phyloP scores from a whole-genome alignment of 2,888 invertebrate genomes.

The Ischnus inquisitorius region DNA sequence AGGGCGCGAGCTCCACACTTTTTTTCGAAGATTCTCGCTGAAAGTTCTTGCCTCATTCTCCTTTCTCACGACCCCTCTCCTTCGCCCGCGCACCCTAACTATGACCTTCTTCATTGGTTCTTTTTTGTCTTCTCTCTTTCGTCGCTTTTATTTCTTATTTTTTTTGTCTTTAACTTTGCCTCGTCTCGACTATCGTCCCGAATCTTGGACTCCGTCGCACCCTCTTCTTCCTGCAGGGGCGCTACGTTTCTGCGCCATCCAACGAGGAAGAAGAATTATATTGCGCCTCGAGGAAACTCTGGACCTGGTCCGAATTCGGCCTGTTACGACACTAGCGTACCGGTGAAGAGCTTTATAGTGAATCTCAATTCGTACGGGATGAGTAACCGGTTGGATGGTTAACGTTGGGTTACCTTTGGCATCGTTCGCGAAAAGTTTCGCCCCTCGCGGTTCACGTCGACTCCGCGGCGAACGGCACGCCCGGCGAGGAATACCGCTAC shows the following conservation, averaged over 20 bases:
- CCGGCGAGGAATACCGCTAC: not conserved
- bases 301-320: slow-evolving; percentile 17
- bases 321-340: slow-evolving; percentile 28
- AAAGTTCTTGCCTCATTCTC: slow-evolving; percentile 50
- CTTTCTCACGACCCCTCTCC: slow-evolving; percentile 53
- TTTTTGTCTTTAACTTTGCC: slow-evolving; percentile 39
- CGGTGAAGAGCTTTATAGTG: slow-evolving; percentile 23
- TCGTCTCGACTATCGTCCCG: slow-evolving; percentile 51
- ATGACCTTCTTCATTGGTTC: slow-evolving; percentile 22
- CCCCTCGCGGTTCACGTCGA: slow-evolving; percentile 50
- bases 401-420: slow-evolving; percentile 69
- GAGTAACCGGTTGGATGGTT: slow-evolving; percentile 32
- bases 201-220: slow-evolving; percentile 48
- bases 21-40: slow-evolving; percentile 39
- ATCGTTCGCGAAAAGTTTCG: slow-evolving; percentile 67
- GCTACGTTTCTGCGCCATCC: slow-evolving; percentile 13
- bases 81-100: slow-evolving; percentile 31
- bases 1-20: slow-evolving; percentile 32
- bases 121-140: not conserved
- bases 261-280: slow-evolving; percentile 48
- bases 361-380: slow-evolving; percentile 69
- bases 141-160: too few species aligned
- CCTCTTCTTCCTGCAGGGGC: slow-evolving; percentile 2
- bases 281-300: slow-evolving; percentile 26
- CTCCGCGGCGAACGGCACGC: slow-evolving; percentile 33